These are phyloP conservation scores for Acanthopleura granulata DNA, from an alignment of 2,888 invertebrate genomes.

Conservation along the genomic window DNA sequence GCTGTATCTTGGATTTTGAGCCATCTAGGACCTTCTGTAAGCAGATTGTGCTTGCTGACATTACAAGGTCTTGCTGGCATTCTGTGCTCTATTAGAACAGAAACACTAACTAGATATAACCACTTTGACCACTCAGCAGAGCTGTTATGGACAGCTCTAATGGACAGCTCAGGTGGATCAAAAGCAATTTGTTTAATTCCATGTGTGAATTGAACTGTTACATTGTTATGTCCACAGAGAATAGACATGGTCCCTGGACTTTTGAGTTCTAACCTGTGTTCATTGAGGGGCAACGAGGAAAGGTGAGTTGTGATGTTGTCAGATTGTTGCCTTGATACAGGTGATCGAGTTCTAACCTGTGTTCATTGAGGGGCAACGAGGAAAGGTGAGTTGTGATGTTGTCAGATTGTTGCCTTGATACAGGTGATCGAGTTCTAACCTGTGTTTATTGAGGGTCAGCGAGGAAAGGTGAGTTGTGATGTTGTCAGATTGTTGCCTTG, in stretches of 20 bases:
- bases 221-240: conserved; percentile 53
- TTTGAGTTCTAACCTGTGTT: conserved; percentile 95
- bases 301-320: conserved; percentile 68
- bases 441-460: conserved; percentile 75
- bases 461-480: conserved; percentile 77
- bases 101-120: too few relatives aligned
- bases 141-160: too few relatives aligned
- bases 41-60: too few relatives aligned
- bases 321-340: background rate
- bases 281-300: conserved; percentile 89
- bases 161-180: too few relatives aligned
- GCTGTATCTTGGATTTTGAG: too few relatives aligned
- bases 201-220: too few relatives aligned
- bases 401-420: background rate
- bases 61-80: too few relatives aligned
- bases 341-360: conserved; percentile 72
- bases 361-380: conserved; percentile 78
- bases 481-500: background rate
- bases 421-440: conserved; percentile 72
- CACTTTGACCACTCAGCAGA: too few relatives aligned
- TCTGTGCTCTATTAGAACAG: too few relatives aligned
- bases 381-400: conserved; percentile 74
- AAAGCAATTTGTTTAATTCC: too few relatives aligned
- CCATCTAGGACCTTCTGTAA: too few relatives aligned
- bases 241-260: conserved; percentile 79